Conservation (phyloP, 2,113 vertebrate species). For the Calyptommatus sinebrachiatus region DNA sequence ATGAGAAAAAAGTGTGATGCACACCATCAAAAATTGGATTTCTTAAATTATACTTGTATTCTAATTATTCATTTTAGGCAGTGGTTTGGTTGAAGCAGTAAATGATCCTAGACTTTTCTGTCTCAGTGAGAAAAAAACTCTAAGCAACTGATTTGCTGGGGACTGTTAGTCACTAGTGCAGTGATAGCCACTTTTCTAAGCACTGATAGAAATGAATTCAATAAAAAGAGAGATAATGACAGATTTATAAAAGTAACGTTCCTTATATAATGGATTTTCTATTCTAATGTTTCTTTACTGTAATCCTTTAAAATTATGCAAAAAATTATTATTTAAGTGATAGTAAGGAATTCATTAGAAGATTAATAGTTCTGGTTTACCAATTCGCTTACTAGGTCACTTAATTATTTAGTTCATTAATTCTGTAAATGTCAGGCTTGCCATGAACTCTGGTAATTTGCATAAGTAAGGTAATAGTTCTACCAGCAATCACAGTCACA, state of each 20-base stretch:
- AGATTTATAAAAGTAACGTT: constrained; percentile 75
- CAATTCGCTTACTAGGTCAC: constrained; percentile 76
- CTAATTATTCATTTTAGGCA: constrained; percentile 72
- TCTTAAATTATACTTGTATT: constrained; percentile 71
- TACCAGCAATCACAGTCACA: constrained; percentile 58
- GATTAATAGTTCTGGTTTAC: constrained; percentile 81
- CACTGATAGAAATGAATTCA: constrained; percentile 69
- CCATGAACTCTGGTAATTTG: constrained; percentile 73
- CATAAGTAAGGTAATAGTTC: constrained; percentile 75
- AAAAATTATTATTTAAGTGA: constrained; percentile 75
- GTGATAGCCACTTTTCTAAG: constrained; percentile 66
- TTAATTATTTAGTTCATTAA: constrained; percentile 84
- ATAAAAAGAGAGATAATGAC: constrained; percentile 72
- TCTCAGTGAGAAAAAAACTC: constrained; percentile 62
- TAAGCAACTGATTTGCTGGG: constrained; percentile 51
- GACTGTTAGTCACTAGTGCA: constrained; percentile 68
- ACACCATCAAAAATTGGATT: constrained; percentile 68
- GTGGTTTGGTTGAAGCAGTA: constrained; percentile 62
- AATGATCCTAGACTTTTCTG: constrained; percentile 70
- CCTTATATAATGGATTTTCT: constrained; percentile 70
- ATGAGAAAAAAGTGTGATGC: constrained; percentile 63
- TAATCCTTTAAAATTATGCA: constrained; percentile 72
- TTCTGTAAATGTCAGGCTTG: constrained; percentile 79
- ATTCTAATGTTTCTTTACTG: constrained; percentile 74
- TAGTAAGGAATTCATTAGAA: constrained; percentile 78